Conservation (phyloP, 2,113 vertebrate species). For the Dipodomys spectabilis region DNA sequence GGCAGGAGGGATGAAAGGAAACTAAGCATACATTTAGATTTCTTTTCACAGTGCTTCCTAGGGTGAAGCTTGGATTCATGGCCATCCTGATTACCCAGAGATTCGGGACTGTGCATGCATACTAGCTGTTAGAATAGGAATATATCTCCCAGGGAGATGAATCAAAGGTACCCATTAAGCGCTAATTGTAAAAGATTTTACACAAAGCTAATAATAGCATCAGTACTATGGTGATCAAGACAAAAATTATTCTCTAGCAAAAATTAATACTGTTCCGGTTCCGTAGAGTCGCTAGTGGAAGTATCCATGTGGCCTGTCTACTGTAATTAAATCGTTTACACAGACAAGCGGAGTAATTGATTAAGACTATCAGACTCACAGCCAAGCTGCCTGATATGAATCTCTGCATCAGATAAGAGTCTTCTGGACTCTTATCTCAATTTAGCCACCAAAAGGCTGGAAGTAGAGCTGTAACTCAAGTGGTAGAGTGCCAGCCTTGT, state of each 20-base stretch:
- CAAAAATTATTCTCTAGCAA: slow-evolving; percentile 72
- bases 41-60: slow-evolving; percentile 16
- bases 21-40: background rate
- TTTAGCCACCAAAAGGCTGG: no score
- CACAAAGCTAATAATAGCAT: slow-evolving; percentile 75
- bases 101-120: background rate
- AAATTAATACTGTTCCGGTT: slow-evolving; percentile 72
- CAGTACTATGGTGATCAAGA: slow-evolving; percentile 79
- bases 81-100: slow-evolving; percentile 15
- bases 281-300: slow-evolving; percentile 48
- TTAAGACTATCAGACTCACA: slow-evolving; percentile 49
- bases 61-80: slow-evolving; percentile 10
- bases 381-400: background rate
- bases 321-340: slow-evolving; percentile 78
- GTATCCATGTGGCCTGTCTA: slow-evolving; percentile 13
- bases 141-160: slow-evolving; percentile 73
- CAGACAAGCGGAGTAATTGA: slow-evolving; percentile 41
- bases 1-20: background rate
- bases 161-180: slow-evolving; percentile 75
- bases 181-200: slow-evolving; percentile 75
- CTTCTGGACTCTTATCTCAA: no score
- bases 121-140: slow-evolving; percentile 64
- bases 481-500: no score
- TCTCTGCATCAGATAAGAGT: no score
- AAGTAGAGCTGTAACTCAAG: no score